Conservation (phyloP, 2,888 invertebrate species). For the Dichetophora obliterata region DNA sequence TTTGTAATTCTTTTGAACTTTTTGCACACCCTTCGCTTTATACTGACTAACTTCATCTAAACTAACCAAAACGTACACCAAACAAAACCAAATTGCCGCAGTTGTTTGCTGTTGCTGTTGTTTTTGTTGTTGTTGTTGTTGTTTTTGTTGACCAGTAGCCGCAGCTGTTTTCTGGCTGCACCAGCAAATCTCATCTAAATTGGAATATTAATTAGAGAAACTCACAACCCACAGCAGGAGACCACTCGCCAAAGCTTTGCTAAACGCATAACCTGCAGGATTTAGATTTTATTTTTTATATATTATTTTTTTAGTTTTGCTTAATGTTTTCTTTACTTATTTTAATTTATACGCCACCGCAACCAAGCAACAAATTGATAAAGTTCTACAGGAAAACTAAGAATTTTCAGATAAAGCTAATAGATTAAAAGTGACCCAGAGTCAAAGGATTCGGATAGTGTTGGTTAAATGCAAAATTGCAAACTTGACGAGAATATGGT, state of each 20-base stretch:
- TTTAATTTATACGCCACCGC: background rate
- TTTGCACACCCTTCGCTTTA: too few relatives aligned
- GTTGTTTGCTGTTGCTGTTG: too few relatives aligned
- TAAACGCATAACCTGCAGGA: background rate
- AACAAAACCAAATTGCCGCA: too few relatives aligned
- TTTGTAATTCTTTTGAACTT: too few relatives aligned
- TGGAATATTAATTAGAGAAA: constrained; percentile 49
- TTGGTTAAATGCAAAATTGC: background rate
- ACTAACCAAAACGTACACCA: too few relatives aligned
- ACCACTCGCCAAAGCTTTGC: background rate
- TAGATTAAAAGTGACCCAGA: background rate
- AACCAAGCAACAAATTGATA: constrained; percentile 28
- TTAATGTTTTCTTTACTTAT: background rate
- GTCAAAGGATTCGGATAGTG: background rate
- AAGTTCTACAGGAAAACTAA: constrained; percentile 14
- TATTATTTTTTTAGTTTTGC: background rate
- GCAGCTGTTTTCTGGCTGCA: constrained; percentile 46
- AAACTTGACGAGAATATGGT: too few relatives aligned
- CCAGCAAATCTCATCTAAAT: constrained; percentile 49
- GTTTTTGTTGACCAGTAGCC: constrained; percentile 18
- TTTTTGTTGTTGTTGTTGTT: background rate
- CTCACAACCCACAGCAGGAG: background rate
- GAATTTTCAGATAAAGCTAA: background rate
- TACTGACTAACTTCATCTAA: too few relatives aligned
- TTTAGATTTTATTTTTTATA: background rate